Evolutionary conservation across 1,140 invertebrate genomes (phyloP).

Genomic region (Ctenoplectra terminalis): DNA sequence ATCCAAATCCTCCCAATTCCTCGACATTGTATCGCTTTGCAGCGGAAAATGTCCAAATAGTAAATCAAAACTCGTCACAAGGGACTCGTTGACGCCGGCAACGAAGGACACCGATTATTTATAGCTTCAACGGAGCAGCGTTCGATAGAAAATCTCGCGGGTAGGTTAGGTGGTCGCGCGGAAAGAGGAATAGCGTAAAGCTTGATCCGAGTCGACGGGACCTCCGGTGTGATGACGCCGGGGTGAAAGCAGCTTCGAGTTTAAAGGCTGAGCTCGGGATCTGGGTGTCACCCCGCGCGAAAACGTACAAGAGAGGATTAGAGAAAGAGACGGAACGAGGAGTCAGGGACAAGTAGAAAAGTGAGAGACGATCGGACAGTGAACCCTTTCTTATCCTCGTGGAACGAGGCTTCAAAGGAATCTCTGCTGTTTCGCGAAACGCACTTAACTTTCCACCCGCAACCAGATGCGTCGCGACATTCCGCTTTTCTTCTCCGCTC

Average conservation of each 20-base stretch:
- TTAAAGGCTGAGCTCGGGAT: conserved; percentile 72
- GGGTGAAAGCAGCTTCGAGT: conserved; percentile 69
- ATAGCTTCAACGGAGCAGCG: conserved; percentile 18
- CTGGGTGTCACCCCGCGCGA: conserved; percentile 66
- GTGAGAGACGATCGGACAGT: conserved; percentile 35
- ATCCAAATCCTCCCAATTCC: background rate
- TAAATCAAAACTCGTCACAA: conserved; percentile 25
- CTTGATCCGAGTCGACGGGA: conserved; percentile 68
- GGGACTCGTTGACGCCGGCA: background rate
- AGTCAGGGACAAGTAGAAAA: background rate
- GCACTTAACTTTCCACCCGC: conserved; percentile 61
- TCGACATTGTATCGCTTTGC: background rate
- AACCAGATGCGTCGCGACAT: conserved; percentile 39
- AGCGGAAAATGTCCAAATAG: background rate
- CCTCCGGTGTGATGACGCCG: conserved; percentile 56
- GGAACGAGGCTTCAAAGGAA: conserved; percentile 61
- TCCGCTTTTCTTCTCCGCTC: conserved; percentile 34
- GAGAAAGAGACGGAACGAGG: conserved; percentile 17
- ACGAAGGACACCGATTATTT: conserved; percentile 33
- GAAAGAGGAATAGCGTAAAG: conserved; percentile 44
- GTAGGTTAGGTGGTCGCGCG: background rate
- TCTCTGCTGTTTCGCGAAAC: conserved; percentile 55
- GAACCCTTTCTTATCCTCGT: conserved; percentile 63
- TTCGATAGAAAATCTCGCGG: conserved; percentile 38
- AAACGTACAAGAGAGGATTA: conserved; percentile 67